These are phyloP conservation scores for Argya squamiceps DNA, from an alignment of 2,797 vertebrate species.

Conservation along the genomic window DNA sequence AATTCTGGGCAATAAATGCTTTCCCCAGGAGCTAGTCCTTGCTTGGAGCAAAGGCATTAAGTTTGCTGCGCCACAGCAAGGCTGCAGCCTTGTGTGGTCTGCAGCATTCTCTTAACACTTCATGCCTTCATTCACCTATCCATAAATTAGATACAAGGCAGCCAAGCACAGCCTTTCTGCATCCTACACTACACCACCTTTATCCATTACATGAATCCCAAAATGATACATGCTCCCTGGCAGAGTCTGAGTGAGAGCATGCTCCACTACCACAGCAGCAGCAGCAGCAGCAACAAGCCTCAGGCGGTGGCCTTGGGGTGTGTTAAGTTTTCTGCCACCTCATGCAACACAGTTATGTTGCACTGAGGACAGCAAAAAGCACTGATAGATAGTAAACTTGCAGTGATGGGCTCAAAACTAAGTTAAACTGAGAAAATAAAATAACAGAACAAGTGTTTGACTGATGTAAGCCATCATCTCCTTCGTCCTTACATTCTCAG, in stretches of 20 bases:
- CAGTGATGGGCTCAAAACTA: not conserved
- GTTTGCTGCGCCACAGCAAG: fast-evolving
- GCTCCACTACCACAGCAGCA: not conserved
- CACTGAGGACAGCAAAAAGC: not conserved
- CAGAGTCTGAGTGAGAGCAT: not conserved
- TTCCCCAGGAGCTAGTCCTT: not conserved
- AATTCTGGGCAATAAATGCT: constrained; percentile 3
- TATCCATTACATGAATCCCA: not conserved
- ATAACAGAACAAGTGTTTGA: not conserved
- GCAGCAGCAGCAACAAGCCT: not conserved
- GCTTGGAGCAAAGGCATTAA: not conserved
- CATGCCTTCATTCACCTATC: not conserved
- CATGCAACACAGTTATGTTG: not conserved
- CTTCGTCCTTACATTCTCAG: not conserved
- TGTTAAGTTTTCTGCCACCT: not conserved
- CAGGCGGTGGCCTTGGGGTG: not conserved
- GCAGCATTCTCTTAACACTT: not conserved
- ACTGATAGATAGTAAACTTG: not conserved
- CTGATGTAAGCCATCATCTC: not conserved
- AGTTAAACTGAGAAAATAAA: not conserved
- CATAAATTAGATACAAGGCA: not conserved
- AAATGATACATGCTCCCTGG: not conserved
- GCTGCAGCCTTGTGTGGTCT: not conserved
- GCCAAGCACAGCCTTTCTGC: not conserved
- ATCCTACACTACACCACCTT: not conserved